Evolutionary conservation across 2,113 vertebrate species (phyloP), one percentile per base, ranked within the genome.

Genomic region (Cephalopholis sonnerati): DNA sequence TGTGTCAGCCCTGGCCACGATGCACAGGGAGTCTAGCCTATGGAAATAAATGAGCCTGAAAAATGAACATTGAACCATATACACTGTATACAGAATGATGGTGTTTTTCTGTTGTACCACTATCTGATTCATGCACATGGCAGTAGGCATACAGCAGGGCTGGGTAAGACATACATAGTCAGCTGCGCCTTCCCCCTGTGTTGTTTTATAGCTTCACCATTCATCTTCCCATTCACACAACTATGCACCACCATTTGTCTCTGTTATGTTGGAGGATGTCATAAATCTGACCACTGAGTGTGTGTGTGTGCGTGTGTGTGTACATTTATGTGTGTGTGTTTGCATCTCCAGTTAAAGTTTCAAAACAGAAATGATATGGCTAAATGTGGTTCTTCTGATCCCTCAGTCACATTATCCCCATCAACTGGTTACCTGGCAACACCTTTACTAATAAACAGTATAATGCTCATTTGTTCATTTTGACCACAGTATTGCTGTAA

Each of bases 241-340:
- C 84, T 89, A 93, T 91, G 91, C 87, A 70, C 84, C 13, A 27
- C 74, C 84, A 91, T 93, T 89, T 74, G 84, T 91, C 90, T 90
- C 54, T 84, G 88, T 88, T 80, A 89, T 67, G 74, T 79, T 85
- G 87, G 79, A 91, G 81, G 75, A 85, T 74, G 86, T 77, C 72
- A 84, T 94, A 92, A 91, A 94, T 94, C 91, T 86, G 79, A 77
- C 70, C 67, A 59, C 72, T 66, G 59, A 57, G 61, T 24, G 44
- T 69, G 55, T 57, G 36, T 44, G 13, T 22, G 16, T 36, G 22
- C n/a, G 24, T 71, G 74, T 36, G 32, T 46, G 70, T 70, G 73
- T 24, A 36, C 32, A 36, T 36, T n/a, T 18, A 5, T 80, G 22
- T 71, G 74, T 71, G 74, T 51, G 70, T 70, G 73, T 24, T 39